Base-by-base conservation (phyloP, 2,888 invertebrate genomes). In the Volucella inflata region DNA sequence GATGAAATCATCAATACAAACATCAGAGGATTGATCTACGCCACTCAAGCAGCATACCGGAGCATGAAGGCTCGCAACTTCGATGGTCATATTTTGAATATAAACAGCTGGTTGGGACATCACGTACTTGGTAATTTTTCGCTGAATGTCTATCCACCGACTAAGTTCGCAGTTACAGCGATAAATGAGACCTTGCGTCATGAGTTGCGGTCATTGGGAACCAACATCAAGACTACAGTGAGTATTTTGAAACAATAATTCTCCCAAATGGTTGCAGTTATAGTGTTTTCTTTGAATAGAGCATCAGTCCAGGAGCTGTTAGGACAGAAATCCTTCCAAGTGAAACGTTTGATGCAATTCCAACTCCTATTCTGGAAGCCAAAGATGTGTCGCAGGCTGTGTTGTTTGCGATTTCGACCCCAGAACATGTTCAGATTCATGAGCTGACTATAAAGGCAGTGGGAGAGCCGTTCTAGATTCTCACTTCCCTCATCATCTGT, bases 1-100 rank as follows among this genome's bases (percentile, higher is more conserved):
- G 90, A 90, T 71, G 87, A 90, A 11, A 89, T 92, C 2, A 88
- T 93, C 8, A 92, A 93, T 82, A 91, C 92, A 21, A 93, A 93
- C 88, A 81, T 93, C 0, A 91, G 90, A 82, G 93, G 92, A 0
- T 87, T 92, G 14, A 88, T 93, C 1, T 87, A 92, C 81, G 93
- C 93, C 88, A 90, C 93, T 0, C 91, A 93, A 0, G 91, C 90
- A 70, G 93, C 93, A 1, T 89, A 93, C 12, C 89, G 90, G 0
- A 92, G 93, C 0, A 93, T 94, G 93, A 92, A 91, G 68, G 90
- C 89, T 60, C 88, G 88, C 8, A 88, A 89, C n/a, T 88, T 92
- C 30, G 82, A 77, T 14, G 83, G 74, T 11, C 81, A 88, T 70
- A 88, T 89, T 40, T 46, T 75, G 12, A 70, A 83, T 38, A 83